These are phyloP conservation scores for Drosophila neonasuta DNA, from an alignment of 2,888 invertebrate genomes.

Conservation along the genomic window DNA sequence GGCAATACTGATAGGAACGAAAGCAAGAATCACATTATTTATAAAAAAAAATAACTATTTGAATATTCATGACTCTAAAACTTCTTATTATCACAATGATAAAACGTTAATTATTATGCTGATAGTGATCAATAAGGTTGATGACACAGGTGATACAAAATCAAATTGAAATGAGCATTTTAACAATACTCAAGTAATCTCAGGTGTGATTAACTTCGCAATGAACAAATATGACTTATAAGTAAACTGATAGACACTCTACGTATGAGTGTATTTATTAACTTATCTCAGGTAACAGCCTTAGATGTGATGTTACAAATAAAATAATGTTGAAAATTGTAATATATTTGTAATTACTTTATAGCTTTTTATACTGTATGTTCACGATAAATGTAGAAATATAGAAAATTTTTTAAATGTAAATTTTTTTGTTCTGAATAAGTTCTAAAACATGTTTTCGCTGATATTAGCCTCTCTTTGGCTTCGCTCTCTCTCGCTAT, in stretches of 20 bases:
- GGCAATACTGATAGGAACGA: no score
- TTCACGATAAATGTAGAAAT: not conserved
- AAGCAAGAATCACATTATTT: no score
- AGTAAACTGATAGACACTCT: not conserved
- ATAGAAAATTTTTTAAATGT: no score
- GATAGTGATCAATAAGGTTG: not conserved
- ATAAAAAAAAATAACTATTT: not conserved
- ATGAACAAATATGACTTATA: not conserved
- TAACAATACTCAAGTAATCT: conserved; percentile 14
- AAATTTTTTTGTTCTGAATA: conserved; percentile 2
- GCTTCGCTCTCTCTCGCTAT: not conserved
- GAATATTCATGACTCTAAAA: not conserved
- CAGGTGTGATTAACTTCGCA: not conserved
- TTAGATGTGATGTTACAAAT: no score
- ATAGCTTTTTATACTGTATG: no score
- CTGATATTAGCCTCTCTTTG: conserved; percentile 10
- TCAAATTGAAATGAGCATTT: not conserved
- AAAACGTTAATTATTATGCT: not conserved
- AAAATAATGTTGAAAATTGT: no score
- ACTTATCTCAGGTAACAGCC: not conserved
- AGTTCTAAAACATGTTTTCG: conserved; percentile 29
- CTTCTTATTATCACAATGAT: not conserved
- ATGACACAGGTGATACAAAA: not conserved
- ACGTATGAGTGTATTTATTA: not conserved
- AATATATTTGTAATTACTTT: no score